phyloP scores from a whole-genome alignment of 1,140 invertebrate species.

The Cherax quadricarinatus region DNA sequence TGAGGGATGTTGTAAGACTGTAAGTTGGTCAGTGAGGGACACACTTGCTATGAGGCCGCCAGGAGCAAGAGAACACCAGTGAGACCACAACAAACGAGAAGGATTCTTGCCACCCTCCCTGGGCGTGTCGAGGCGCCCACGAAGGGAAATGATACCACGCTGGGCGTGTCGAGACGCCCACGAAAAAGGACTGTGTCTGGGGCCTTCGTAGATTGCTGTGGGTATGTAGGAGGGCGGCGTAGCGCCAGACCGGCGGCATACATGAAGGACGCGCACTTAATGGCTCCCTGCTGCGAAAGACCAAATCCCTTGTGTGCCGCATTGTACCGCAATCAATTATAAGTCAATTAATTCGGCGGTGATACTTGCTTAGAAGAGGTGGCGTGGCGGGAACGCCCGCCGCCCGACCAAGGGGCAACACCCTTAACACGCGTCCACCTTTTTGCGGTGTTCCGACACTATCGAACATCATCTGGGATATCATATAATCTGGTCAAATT shows the following conservation, averaged over 20 bases:
- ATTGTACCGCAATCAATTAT: not conserved
- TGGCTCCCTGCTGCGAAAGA: not conserved
- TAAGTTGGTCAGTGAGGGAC: not conserved
- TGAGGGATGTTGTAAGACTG: no score
- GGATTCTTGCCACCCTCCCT: no score
- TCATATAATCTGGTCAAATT: slow-evolving; percentile 2
- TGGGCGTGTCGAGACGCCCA: not conserved
- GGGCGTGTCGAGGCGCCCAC: not conserved
- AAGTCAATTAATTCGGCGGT: not conserved
- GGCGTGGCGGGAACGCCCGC: not conserved
- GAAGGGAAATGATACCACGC: not conserved
- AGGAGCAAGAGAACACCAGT: not conserved
- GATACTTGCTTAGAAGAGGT: not conserved
- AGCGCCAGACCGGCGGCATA: not conserved
- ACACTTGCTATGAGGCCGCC: not conserved
- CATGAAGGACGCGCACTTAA: not conserved
- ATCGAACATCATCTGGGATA: not conserved
- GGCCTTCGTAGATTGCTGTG: not conserved
- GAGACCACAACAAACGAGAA: not conserved
- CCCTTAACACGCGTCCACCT: not conserved
- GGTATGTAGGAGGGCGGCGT: not conserved
- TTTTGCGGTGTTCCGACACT: not conserved
- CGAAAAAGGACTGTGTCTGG: not conserved
- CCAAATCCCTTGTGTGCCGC: not conserved
- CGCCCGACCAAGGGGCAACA: not conserved